Conservation (phyloP, 2,113 vertebrate genomes). For the Mirza zaza region DNA sequence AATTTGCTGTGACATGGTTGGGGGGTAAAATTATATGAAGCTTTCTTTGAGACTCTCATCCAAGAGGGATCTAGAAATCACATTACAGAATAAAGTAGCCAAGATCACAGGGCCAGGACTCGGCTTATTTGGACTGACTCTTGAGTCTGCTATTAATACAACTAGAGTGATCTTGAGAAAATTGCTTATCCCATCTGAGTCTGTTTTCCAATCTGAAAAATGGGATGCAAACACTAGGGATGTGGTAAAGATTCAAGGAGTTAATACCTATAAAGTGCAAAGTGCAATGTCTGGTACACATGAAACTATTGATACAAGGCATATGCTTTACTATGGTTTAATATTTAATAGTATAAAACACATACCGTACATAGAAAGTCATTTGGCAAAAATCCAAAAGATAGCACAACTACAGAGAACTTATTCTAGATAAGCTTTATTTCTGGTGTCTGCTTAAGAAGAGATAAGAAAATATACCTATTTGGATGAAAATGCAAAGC, state of each 20-base stretch:
- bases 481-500: neutral
- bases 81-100: neutral
- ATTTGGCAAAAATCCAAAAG: neutral
- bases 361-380: neutral
- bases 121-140: neutral
- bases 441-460: neutral
- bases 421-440: neutral
- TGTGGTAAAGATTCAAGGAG: neutral
- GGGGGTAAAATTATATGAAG: neutral
- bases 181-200: no score
- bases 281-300: neutral
- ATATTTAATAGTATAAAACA: neutral
- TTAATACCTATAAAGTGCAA: accelerated
- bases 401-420: neutral
- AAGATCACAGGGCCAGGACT: neutral
- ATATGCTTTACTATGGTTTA: accelerated
- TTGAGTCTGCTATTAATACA: neutral
- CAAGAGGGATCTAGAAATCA: neutral
- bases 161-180: neutral
- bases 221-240: neutral
- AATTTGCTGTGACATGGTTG: neutral
- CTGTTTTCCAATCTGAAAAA: neutral
- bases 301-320: accelerated
- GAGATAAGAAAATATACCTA: neutral
- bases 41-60: neutral